A percentile compares a stretch with the other conserved stretches of the same genome.
Evolutionary conservation across 2,797 vertebrate species (phyloP).

Genomic region (Cirrhinus molitorella): DNA sequence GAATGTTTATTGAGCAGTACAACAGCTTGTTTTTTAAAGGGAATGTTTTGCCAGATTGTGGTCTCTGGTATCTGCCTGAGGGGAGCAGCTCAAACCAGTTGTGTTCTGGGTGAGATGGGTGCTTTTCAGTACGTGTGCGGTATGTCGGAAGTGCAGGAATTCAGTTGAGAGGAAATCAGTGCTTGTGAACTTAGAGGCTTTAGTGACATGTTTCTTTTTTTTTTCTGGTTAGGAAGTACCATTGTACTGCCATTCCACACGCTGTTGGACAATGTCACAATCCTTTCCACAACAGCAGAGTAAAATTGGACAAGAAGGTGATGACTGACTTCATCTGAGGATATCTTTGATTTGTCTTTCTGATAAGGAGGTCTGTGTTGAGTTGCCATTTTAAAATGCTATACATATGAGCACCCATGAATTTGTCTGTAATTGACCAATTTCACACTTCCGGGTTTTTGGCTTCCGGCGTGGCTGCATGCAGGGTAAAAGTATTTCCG

Average conservation of each 20-base stretch:
- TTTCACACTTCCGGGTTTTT: no score
- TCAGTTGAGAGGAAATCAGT: not conserved
- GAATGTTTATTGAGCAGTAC: not conserved
- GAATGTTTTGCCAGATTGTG: not conserved
- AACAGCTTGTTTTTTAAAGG: not conserved
- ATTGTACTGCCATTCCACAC: not conserved
- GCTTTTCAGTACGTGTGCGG: not conserved
- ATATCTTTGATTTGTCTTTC: not conserved
- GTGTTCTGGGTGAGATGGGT: not conserved
- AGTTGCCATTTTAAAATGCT: not conserved
- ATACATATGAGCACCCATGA: not conserved
- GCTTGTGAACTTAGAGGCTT: constrained; percentile 17
- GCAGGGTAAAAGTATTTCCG: no score
- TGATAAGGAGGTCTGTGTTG: not conserved
- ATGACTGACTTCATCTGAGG: not conserved
- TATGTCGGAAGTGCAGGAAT: not conserved
- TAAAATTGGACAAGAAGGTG: not conserved
- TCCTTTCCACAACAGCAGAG: not conserved
- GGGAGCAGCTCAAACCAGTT: not conserved
- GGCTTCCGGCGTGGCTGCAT: no score
- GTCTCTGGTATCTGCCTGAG: not conserved
- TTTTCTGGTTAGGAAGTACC: not conserved
- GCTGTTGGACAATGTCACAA: not conserved
- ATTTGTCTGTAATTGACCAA: no score
- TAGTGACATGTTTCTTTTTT: not conserved